phyloP scores from a whole-genome alignment of 2,797 vertebrate genomes.

The Enteromius viviparus region DNA sequence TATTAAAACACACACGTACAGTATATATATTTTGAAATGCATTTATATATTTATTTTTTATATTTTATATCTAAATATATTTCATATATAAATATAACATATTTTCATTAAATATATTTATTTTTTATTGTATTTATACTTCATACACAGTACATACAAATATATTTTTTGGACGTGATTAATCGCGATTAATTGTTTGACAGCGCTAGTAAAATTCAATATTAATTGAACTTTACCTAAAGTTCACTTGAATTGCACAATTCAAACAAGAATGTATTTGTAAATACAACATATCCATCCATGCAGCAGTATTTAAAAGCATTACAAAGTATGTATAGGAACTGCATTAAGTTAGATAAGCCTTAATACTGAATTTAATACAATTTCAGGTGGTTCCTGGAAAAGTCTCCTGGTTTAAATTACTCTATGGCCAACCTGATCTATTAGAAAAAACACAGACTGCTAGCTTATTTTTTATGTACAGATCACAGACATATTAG shows the following conservation, averaged over 20 bases:
- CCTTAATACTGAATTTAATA: background rate
- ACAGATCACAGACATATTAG: background rate
- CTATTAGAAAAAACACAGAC: background rate
- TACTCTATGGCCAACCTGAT: background rate
- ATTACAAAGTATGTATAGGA: background rate
- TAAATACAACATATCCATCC: background rate
- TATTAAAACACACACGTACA: too few species aligned
- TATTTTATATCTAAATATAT: too few species aligned
- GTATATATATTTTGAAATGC: too few species aligned
- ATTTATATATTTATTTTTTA: too few species aligned
- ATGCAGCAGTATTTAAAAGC: background rate
- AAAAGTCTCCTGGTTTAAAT: background rate
- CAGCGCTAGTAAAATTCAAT: background rate
- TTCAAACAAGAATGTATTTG: background rate
- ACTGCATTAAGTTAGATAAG: background rate
- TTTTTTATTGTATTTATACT: too few species aligned
- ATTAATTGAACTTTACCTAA: background rate
- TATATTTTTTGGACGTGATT: too few species aligned
- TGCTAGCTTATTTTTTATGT: background rate
- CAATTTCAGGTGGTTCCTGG: background rate
- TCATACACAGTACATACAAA: too few species aligned
- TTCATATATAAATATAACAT: too few species aligned
- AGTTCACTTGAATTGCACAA: background rate
- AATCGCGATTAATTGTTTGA: too few species aligned
- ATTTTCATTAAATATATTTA: too few species aligned